Percentiles rank a stretch among this genome's conserved stretches.
Evolutionary conservation across 2,888 invertebrate species (phyloP).

Genomic region (Parnassius orleans): DNA sequence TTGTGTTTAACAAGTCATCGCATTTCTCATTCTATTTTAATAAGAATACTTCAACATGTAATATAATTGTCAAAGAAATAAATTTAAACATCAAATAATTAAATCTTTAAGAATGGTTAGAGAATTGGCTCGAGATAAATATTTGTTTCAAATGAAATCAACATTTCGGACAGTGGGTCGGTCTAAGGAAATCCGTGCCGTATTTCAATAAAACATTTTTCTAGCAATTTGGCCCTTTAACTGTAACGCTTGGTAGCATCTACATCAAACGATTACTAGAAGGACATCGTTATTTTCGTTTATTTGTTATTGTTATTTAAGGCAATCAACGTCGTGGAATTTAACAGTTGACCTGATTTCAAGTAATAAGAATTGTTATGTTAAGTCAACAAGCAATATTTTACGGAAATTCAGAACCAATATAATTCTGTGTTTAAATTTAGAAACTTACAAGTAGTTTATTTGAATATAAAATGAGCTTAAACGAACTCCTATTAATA

Average conservation of each 20-base stretch:
- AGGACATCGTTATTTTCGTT: conserved; percentile 63
- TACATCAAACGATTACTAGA: conserved; percentile 49
- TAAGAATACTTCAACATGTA: neutral
- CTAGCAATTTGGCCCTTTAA: conserved; percentile 50
- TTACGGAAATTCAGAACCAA: too few species aligned
- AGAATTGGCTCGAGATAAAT: neutral
- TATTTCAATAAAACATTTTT: conserved; percentile 43
- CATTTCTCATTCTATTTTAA: neutral
- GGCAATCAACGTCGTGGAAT: conserved; percentile 48
- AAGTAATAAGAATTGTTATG: too few species aligned
- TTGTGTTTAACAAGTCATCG: conserved; percentile 1
- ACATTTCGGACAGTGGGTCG: conserved; percentile 22
- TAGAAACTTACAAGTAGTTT: too few species aligned
- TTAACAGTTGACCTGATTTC: conserved; percentile 51
- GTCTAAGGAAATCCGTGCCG: conserved; percentile 34
- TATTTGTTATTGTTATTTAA: conserved; percentile 55
- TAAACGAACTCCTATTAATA: too few species aligned
- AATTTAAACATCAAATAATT: neutral
- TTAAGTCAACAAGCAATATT: too few species aligned
- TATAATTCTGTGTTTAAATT: too few species aligned
- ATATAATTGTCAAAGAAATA: neutral
- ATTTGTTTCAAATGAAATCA: conserved; percentile 14
- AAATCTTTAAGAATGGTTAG: neutral
- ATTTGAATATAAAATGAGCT: too few species aligned
- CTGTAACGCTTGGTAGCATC: conserved; percentile 47